These are phyloP conservation scores for Aplysia californica DNA, from an alignment of 1,140 invertebrate species.

Conservation along the genomic window DNA sequence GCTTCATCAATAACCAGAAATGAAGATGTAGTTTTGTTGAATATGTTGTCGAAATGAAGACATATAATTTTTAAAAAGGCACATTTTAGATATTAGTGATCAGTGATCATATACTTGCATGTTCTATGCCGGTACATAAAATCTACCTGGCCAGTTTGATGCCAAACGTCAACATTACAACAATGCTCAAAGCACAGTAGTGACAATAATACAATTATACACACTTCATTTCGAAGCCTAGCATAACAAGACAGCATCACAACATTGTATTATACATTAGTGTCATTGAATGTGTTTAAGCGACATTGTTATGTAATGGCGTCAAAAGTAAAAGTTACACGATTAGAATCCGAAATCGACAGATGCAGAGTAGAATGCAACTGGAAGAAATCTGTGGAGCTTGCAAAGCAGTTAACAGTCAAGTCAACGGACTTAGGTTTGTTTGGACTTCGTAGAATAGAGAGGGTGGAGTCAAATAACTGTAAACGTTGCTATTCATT, in stretches of 20 bases:
- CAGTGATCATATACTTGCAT: no score
- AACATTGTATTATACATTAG: neutral
- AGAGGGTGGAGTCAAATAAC: no score
- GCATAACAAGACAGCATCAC: neutral
- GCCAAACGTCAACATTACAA: neutral
- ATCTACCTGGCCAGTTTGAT: neutral
- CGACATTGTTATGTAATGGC: neutral
- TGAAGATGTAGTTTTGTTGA: no score
- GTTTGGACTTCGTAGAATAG: no score
- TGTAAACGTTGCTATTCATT: no score
- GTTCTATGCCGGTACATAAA: no score
- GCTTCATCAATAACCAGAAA: no score
- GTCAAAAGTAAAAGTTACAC: neutral
- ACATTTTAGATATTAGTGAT: no score
- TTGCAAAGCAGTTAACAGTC: neutral
- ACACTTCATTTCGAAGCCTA: neutral
- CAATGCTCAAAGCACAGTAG: neutral
- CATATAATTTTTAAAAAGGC: no score
- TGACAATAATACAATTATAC: neutral
- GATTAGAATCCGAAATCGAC: conserved; percentile 14
- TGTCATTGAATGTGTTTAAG: neutral
- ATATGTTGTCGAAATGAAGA: no score
- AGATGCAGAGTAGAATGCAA: conserved; percentile 13
- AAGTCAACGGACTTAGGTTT: conserved; percentile 15
- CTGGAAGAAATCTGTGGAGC: conserved; percentile 18